These are phyloP conservation scores for Ferdinandea cuprea DNA, from an alignment of 2,888 invertebrate genomes.

Conservation along the genomic window DNA sequence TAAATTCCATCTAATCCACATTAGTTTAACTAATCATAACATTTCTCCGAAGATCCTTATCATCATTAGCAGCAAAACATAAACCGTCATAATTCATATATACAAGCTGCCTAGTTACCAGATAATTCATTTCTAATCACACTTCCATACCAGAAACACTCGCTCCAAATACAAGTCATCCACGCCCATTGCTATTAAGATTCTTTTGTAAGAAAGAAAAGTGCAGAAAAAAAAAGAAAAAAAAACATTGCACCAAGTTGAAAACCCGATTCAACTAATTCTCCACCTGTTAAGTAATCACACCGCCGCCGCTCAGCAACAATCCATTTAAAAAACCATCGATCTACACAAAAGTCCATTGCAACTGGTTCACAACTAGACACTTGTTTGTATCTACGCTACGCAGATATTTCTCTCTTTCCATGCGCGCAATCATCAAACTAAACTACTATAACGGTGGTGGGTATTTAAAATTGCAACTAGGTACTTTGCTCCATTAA, in stretches of 20 bases:
- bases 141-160: conserved; percentile 23
- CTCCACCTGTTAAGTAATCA: conserved; percentile 70
- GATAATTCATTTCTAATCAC: conserved; percentile 71
- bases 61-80: conserved; percentile 29
- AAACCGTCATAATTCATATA: conserved; percentile 22
- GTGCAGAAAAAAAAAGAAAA: not conserved
- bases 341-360: conserved; percentile 28
- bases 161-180: conserved; percentile 16
- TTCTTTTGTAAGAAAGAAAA: conserved; percentile 26
- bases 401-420: conserved; percentile 31
- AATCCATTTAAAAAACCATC: conserved; percentile 47
- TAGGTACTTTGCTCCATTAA: conserved; percentile 33
- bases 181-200: conserved; percentile 60
- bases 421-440: conserved; percentile 49
- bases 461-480: conserved; percentile 59
- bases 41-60: conserved; percentile 56
- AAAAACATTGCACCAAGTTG: conserved; percentile 6
- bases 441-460: conserved; percentile 41
- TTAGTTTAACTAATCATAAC: conserved; percentile 3
- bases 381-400: too few species aligned
- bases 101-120: conserved; percentile 41
- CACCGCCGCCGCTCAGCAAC: conserved; percentile 45
- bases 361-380: conserved; percentile 47
- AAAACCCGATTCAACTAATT: conserved; percentile 57
- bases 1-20: conserved; percentile 20